Base-by-base conservation (phyloP, 2,888 invertebrate species). In the Agonum fuliginosum region DNA sequence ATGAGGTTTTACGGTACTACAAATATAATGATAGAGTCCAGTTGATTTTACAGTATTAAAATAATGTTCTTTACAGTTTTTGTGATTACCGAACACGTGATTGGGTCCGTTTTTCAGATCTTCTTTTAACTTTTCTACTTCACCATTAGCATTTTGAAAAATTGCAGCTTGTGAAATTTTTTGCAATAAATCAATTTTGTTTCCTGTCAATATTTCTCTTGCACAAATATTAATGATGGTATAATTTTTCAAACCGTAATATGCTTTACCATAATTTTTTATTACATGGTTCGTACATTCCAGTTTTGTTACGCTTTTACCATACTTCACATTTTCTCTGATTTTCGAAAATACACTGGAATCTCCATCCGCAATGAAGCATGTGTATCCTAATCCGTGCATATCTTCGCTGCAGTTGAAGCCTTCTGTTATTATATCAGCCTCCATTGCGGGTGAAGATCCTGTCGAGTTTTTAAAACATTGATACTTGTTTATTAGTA, bases 161-260 rank as follows among this genome's bases (percentile, higher is more conserved):
- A 17, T 17, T 30, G 12, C 14, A n/a, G 65, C 19, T 17, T 17
- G n/a, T 6, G 12, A 3, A 4, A 12, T 14, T 12, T 46, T 46
- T 46, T 46, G 46, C 46, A 46, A 46, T n/a, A n/a, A n/a, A n/a
- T n/a, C n/a, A n/a, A n/a, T 58, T 30, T 30, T 58, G n/a, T 58
- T 30, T 24, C 24, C n/a, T 4, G 58, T 30, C n/a, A 58, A 17
- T 24, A 58, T 8, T 17, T 58, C 24, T 5, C 58, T 6, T 3
- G 24, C 58, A 1, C 12, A 6, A 24, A 30, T 17, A 24, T 48
- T 48, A 19, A 48, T 20, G 2, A 2, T 19, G 4, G 20, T 48
- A 17, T 58, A 22, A 24, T 58, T 24, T 30, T 58, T 58, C n/a
- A 58, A 0, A 5, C 12, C 30, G 14, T 58, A 30, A 5, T 24